Percentiles rank a stretch among this genome's conserved stretches.
phyloP scores from a whole-genome alignment of 2,797 vertebrate genomes.

The Apogon talboti region DNA sequence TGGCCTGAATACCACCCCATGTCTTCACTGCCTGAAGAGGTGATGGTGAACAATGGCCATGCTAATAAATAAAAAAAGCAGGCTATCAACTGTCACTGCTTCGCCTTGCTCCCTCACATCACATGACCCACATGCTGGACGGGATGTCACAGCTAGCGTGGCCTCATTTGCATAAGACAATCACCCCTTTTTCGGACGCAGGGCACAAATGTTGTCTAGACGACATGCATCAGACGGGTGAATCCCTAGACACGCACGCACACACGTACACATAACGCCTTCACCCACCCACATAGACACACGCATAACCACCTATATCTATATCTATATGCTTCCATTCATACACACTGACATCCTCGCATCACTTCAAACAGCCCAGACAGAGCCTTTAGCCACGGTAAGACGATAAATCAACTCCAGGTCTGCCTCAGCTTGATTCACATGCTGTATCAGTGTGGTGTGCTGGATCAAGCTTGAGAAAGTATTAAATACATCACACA shows the following conservation, averaged over 20 bases:
- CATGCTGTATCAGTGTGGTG: conserved; percentile 73
- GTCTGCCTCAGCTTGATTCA: conserved; percentile 74
- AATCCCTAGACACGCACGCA: conserved; percentile 70
- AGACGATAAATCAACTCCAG: conserved; percentile 90
- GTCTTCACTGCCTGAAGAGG: conserved; percentile 63
- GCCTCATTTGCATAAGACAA: conserved; percentile 92
- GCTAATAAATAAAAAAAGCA: conserved; percentile 71
- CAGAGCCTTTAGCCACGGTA: conserved; percentile 68
- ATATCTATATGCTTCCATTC: conserved; percentile 59
- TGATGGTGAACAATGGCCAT: conserved; percentile 72
- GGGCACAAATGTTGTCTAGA: conserved; percentile 92
- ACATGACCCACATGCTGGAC: conserved; percentile 79
- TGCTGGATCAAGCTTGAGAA: conserved; percentile 88
- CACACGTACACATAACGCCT: conserved; percentile 11
- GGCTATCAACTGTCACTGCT: conserved; percentile 74
- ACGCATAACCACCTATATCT: conserved; percentile 71
- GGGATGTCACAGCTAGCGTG: conserved; percentile 79
- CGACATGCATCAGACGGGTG: conserved; percentile 88
- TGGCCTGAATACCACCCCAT: conserved; percentile 50
- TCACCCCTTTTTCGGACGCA: conserved; percentile 84
- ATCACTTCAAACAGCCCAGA: conserved; percentile 67
- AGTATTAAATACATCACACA: conserved; percentile 93
- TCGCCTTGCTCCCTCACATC: conserved; percentile 55
- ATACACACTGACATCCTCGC: conserved; percentile 51
- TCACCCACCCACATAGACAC: conserved; percentile 41